Base-by-base conservation (phyloP, 2,888 invertebrate genomes). In the Zaprionus bogoriensis region DNA sequence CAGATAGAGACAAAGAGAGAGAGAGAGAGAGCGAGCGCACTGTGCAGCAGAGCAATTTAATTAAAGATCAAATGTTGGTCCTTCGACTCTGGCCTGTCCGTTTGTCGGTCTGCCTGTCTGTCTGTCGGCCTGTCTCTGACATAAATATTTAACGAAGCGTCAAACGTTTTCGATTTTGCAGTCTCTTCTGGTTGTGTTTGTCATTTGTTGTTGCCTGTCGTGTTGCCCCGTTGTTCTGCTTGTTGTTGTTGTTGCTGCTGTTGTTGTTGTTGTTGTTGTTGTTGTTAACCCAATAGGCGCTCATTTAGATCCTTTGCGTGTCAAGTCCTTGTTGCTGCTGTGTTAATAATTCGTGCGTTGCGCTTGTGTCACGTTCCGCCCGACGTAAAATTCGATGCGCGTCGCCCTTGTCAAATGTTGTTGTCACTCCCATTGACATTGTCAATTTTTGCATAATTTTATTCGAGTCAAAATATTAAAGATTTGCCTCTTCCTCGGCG, bases 91-190 rank as follows among this genome's bases (percentile, higher is more conserved):
- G n/a, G 10, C 30, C 51, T 25, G 32, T 22, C 17, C 9, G 17
- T 4, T 2, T 22, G 44, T 54, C 9, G 27, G 27, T 7, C 9
- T 9, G 9, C 9, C n/a, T n/a, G n/a, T n/a, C n/a, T n/a, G n/a
- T n/a, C n/a, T n/a, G n/a, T n/a, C n/a, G n/a, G n/a, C 19, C 66
- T 44, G 65, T 53, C 42, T 32, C 36, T 27, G 55, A 27, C 73
- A 78, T 87, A 71, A 81, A 79, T 82, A 74, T 68, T 87, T 83
- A 85, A 82, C 86, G 87, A 82, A 85, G 86, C 87, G 61, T 59
- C 67, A 64, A 86, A 85, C 66, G 70, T 67, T 78, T 71, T 87
- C 80, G 77, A 79, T 85, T 82, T 73, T 66, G 63, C 64, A 68
- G 23, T 61, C 45, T 61, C 36, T 65, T 51, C 19, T 55, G 52